Conservation (phyloP, 2,888 invertebrate genomes). For the Tineola bisselliella region DNA sequence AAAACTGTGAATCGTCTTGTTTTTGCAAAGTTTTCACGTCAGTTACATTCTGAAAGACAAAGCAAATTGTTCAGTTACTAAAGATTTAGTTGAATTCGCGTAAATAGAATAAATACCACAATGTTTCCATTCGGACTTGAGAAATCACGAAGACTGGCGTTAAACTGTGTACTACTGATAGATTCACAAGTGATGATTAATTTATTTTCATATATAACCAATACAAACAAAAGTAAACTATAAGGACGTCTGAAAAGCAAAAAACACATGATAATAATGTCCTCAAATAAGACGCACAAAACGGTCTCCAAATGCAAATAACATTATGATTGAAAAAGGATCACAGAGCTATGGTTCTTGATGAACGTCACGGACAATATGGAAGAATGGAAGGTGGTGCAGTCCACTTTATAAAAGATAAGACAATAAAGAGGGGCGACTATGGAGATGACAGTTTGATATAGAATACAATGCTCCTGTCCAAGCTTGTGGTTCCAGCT, state of each 20-base stretch:
- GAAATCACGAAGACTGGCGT: background rate
- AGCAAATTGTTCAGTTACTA: background rate
- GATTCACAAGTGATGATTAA: background rate
- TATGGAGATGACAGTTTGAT: conserved; percentile 52
- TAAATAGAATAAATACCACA: background rate
- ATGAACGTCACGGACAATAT: background rate
- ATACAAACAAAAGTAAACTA: background rate
- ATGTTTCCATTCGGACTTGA: background rate
- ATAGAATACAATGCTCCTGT: conserved; percentile 46
- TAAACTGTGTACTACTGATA: background rate
- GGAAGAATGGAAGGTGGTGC: conserved; percentile 1
- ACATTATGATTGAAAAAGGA: conserved; percentile 1
- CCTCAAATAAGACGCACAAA: background rate
- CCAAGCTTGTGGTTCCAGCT: conserved; percentile 48
- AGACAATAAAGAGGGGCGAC: conserved; percentile 31
- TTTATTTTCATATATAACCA: background rate
- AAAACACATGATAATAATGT: background rate
- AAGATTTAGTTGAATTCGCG: background rate
- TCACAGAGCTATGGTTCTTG: background rate
- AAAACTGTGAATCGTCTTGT: conserved; percentile 22
- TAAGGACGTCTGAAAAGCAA: background rate
- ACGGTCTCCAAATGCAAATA: background rate
- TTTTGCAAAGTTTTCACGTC: conserved; percentile 45
- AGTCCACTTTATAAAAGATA: conserved; percentile 9
- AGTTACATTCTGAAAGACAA: conserved; percentile 38